These are phyloP conservation scores for Platichthys stellatus DNA, from an alignment of 2,113 vertebrate species.

Conservation along the genomic window DNA sequence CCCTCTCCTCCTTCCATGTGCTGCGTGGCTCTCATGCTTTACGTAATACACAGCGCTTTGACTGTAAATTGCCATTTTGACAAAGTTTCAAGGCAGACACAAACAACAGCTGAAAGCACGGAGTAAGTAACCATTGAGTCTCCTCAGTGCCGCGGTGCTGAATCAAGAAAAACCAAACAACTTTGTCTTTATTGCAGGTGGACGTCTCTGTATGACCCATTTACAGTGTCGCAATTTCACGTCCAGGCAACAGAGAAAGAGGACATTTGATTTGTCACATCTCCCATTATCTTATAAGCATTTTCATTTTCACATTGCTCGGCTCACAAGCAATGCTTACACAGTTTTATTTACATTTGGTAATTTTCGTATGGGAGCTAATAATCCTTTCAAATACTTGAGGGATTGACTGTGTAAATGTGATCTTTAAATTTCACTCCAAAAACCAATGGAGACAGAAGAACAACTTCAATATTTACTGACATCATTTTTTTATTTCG, in stretches of 20 bases:
- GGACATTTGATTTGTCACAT: conserved; percentile 10
- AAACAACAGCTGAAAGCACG: conserved; percentile 5
- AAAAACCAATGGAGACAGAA: too few species aligned
- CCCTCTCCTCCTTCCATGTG: too few species aligned
- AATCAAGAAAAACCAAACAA: background rate
- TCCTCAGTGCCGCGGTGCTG: conserved; percentile 10
- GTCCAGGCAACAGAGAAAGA: background rate
- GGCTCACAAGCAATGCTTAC: background rate
- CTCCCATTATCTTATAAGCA: conserved; percentile 6
- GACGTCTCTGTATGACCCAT: conserved; percentile 16
- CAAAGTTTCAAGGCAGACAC: conserved; percentile 8
- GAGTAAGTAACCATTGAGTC: conserved; percentile 1
- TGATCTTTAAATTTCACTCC: too few species aligned
- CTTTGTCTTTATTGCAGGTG: conserved; percentile 18
- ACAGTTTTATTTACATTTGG: conserved; percentile 7
- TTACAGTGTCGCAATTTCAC: conserved; percentile 4
- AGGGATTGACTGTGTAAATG: too few species aligned
- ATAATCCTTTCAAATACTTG: too few species aligned
- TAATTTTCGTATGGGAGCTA: too few species aligned
- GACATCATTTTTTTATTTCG: too few species aligned
- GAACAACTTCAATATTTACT: too few species aligned
- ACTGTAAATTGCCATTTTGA: conserved; percentile 1
- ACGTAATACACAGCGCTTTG: background rate
- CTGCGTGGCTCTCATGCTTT: background rate
- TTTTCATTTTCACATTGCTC: conserved; percentile 1